These are phyloP conservation scores for Dastarcus helophoroides DNA, from an alignment of 2,888 invertebrate genomes.

Conservation along the genomic window DNA sequence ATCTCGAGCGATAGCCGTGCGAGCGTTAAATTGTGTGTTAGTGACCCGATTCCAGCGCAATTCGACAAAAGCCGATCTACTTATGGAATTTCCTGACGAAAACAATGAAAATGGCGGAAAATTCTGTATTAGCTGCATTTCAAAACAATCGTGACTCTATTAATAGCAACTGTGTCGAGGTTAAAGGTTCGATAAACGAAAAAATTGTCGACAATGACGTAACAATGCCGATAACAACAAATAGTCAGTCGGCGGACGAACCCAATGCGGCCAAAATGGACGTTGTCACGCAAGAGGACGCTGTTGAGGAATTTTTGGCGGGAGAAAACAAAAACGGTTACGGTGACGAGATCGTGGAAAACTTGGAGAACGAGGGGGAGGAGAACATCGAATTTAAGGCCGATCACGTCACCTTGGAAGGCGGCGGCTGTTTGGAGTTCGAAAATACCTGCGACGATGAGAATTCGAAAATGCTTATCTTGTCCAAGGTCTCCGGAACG, in stretches of 20 bases:
- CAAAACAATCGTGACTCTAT: constrained; percentile 23
- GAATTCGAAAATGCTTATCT: constrained; percentile 4
- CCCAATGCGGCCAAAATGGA: constrained; percentile 8
- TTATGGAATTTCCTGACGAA: too few species aligned
- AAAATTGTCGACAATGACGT: constrained; percentile 17
- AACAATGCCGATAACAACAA: constrained; percentile 15
- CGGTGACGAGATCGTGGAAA: constrained; percentile 17
- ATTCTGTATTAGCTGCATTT: constrained; percentile 19
- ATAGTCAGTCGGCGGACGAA: constrained; percentile 18
- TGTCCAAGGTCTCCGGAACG: constrained; percentile 6
- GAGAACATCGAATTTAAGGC: constrained; percentile 21
- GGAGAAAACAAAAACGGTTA: constrained; percentile 26
- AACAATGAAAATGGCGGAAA: constrained; percentile 26
- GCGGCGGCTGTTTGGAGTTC: constrained; percentile 16
- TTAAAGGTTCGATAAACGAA: constrained; percentile 13
- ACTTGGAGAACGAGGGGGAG: constrained; percentile 12
- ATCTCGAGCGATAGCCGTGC: too few species aligned
- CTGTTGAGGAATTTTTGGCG: constrained; percentile 29
- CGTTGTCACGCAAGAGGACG: constrained; percentile 28
- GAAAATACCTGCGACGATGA: not conserved
- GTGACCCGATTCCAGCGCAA: too few species aligned
- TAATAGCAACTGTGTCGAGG: constrained; percentile 24
- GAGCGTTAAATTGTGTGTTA: too few species aligned
- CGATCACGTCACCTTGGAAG: constrained; percentile 19
- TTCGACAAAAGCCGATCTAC: not conserved